A percentile compares a stretch with the other conserved stretches of the same genome.
phyloP scores from a whole-genome alignment of 2,113 vertebrate genomes.

The Myotis yumanensis region DNA sequence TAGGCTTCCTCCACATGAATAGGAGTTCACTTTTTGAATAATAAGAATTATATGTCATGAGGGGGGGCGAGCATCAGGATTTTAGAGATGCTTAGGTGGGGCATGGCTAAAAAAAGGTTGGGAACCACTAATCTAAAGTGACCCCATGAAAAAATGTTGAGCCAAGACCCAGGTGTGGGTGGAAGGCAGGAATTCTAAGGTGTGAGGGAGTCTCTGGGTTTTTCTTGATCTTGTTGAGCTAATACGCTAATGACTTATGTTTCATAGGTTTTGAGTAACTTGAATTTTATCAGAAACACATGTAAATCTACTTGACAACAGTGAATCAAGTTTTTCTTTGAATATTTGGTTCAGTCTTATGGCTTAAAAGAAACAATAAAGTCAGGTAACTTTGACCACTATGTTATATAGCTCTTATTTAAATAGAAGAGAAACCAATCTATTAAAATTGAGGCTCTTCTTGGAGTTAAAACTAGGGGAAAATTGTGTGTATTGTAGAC shows the following conservation, averaged over 20 bases:
- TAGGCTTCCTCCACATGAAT: too few relatives aligned
- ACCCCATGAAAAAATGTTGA: background rate
- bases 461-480: background rate
- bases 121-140: too few relatives aligned
- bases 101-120: too few relatives aligned
- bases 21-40: too few relatives aligned
- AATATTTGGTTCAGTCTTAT: background rate
- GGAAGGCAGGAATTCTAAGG: background rate
- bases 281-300: constrained; percentile 47
- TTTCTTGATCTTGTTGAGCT: background rate
- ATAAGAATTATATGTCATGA: too few relatives aligned
- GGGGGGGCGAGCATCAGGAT: too few relatives aligned
- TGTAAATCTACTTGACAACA: background rate
- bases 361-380: background rate
- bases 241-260: background rate
- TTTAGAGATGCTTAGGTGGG: too few relatives aligned
- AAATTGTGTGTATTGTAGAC: background rate
- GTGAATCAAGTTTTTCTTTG: background rate
- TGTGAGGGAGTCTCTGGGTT: background rate
- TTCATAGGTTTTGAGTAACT: background rate
- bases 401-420: background rate
- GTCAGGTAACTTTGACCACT: background rate
- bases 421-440: background rate
- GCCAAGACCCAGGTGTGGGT: background rate
- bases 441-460: constrained; percentile 1